Base-by-base conservation (phyloP, 2,888 invertebrate genomes). In the Tromatobia lineatoria region DNA sequence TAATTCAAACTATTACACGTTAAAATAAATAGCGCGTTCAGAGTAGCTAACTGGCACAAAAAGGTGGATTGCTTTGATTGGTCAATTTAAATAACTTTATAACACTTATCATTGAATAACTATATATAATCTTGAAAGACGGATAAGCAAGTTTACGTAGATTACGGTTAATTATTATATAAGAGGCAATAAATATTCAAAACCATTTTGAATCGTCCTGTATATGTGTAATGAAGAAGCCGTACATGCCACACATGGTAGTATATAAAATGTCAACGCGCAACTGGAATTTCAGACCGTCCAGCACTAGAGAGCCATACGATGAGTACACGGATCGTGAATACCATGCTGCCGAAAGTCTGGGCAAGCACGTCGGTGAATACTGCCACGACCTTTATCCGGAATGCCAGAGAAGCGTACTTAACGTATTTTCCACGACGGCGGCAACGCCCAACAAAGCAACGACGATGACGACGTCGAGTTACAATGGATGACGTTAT, bases 311-410 rank as follows among this genome's bases (percentile, higher is more conserved):
- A 29, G 97, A 97, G 89, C 89, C 93, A 0, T 90, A 96, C 23
- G 95, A 96, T 3, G 95, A 96, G 82, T 95, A 96, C 91, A 94
- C 95, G 0, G 96, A 97, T 93, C 96, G 96, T 86, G 97, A 97
- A 91, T 97, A 97, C 92, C 95, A 96, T 70, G 96, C 96, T 3
- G 97, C 97, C 0, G 97, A 97, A 92, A 93, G 95, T 80, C 92
- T 96, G 3, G 97, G 97, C 3, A 95, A 95, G 89, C 94, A 94
- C 82, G 87, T 88, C 79, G 91, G 91, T 0, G 95, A 94, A 29
- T 94, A 94, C 59, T 95, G 96, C 89, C 95, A 95, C 88, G 93
- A 93, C 42, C 91, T 96, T 85, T 96, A 96, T 93, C 95, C 96
- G 0, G 96, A 96, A 89, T 96, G 96, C 89, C 94, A 95, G 83